A percentile compares a stretch with the other conserved stretches of the same genome.
These are phyloP conservation scores for Tachina lurida DNA, from an alignment of 2,888 invertebrate species.

Conservation along the genomic window DNA sequence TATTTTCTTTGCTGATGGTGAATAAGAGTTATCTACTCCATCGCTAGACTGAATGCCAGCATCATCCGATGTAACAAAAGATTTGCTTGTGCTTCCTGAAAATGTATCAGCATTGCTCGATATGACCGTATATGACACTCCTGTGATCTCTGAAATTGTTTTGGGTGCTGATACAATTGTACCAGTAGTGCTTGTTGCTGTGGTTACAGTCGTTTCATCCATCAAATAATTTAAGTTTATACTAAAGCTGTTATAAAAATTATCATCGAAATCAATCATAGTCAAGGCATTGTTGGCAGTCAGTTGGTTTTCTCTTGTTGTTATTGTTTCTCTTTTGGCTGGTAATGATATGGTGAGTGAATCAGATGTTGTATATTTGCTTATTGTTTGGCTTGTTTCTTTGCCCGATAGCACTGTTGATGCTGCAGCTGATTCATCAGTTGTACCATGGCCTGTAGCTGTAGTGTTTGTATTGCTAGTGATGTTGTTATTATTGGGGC, in stretches of 20 bases:
- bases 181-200: not conserved
- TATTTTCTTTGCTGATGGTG: not conserved
- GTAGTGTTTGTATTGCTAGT: conserved; percentile 3
- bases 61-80: not conserved
- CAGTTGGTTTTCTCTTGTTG: conserved; percentile 23
- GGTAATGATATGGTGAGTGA: conserved; percentile 2
- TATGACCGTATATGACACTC: conserved; percentile 2
- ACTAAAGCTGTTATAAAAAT: conserved; percentile 78
- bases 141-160: not conserved
- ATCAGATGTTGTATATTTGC: not conserved
- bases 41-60: conserved; percentile 29
- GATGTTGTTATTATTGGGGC: conserved; percentile 27
- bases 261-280: conserved; percentile 76
- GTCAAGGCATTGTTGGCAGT: conserved; percentile 50
- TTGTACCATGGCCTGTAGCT: not conserved
- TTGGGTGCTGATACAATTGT: not conserved
- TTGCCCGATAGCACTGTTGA: not conserved
- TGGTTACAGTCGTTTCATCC: conserved; percentile 49
- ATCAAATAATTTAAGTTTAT: conserved; percentile 77
- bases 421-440: not conserved
- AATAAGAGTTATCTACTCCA: conserved; percentile 69
- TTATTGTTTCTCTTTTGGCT: conserved; percentile 3
- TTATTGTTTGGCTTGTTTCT: not conserved
- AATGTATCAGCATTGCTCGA: not conserved
- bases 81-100: conserved; percentile 17